phyloP scores from a whole-genome alignment of 1,140 invertebrate genomes.

The Drosophila bocki region DNA sequence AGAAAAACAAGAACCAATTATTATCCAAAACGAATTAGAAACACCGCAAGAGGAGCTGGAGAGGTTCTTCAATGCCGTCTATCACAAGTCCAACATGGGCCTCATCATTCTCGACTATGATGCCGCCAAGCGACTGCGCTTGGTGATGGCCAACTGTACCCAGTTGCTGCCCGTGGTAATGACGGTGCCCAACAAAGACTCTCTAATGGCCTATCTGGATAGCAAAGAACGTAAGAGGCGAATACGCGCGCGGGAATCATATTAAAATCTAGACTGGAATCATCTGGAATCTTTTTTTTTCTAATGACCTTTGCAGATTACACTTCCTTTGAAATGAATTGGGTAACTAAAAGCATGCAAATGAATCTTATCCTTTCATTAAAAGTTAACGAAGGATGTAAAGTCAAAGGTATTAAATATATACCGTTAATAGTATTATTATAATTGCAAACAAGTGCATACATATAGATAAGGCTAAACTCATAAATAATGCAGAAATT shows the following conservation, averaged over 20 bases:
- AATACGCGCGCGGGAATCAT: conserved; percentile 41
- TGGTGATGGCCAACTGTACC: conserved; percentile 27
- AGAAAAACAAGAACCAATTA: background rate
- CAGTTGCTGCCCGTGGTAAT: conserved; percentile 45
- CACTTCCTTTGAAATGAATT: no score
- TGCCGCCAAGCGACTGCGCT: conserved; percentile 28
- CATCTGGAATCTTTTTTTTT: no score
- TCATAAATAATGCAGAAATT: conserved; percentile 66
- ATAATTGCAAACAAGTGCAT: conserved; percentile 64
- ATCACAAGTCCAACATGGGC: conserved; percentile 46
- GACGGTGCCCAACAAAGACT: conserved; percentile 46
- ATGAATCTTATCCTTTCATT: background rate
- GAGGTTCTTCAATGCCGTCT: conserved; percentile 32
- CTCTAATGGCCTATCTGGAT: conserved; percentile 44
- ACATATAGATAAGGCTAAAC: conserved; percentile 66
- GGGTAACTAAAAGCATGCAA: background rate
- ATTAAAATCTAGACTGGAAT: background rate
- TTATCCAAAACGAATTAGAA: conserved; percentile 5
- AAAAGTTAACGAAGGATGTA: background rate
- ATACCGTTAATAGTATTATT: conserved; percentile 50
- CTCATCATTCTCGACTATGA: conserved; percentile 52
- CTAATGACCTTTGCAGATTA: no score
- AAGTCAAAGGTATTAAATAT: conserved; percentile 14
- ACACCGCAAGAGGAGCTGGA: conserved; percentile 44
- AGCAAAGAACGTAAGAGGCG: conserved; percentile 43